Base-by-base conservation (phyloP, 1,140 invertebrate species). In the Tetranychus urticae region DNA sequence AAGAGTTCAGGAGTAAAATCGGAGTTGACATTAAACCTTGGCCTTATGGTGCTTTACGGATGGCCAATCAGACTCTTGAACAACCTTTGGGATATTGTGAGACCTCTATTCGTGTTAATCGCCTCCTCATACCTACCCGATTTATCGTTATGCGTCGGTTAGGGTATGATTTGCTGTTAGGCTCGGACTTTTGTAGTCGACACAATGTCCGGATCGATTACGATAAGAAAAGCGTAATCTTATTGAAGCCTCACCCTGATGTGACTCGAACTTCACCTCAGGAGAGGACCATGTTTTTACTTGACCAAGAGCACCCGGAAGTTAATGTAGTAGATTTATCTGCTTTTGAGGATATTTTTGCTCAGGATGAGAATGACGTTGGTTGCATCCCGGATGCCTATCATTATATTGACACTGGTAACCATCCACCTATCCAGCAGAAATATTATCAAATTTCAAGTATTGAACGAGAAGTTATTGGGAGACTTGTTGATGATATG, bases 401-500 rank as follows among this genome's bases (percentile, higher is more conserved):
- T 4, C 55, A 56, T 56, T 3, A 2, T 1, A 56, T 56, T 35
- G 3, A 56, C 14, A 56, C 55, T 13, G 55, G 55, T 13, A n/a
- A 56, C 8, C 3, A 39, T 35, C 37, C 5, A 1, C 55, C 55
- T 13, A 56, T 56, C 14, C 3, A 1, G 13, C 55, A 56, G 35
- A 7, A 34, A 1, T 8, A 8, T 2, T 36, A 56, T 56, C 34
- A 65, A 48, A 35, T 52, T 10, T 58, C 66, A 0, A 12, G n/a
- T 5, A 14, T 7, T 3, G 52, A 65, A 33, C 60, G 56, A 60
- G 37, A 66, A 35, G 23, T 48, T 34, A 61, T 69, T 36, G n/a
- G 50, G n/a, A 31, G 58, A 34, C n/a, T 64, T 14, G 37, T 68
- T 10, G 10, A 65, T 33, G 61, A 70, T 46, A 58, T 68, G 45